A percentile compares a stretch with the other conserved stretches of the same genome.
Conservation (phyloP, 2,888 invertebrate species). For the Iphiclides podalirius region DNA sequence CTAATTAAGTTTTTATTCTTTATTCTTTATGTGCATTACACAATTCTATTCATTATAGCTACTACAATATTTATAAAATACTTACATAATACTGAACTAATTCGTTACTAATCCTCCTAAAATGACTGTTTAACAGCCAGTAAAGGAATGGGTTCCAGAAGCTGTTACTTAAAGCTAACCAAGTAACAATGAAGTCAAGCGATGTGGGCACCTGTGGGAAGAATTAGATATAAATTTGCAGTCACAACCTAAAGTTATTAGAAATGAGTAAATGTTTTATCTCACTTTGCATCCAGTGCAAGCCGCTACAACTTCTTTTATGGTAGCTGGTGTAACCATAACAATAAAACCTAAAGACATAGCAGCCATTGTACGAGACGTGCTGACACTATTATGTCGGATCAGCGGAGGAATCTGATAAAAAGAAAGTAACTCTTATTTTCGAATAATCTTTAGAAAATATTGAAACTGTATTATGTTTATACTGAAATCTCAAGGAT, state of each 20-base stretch:
- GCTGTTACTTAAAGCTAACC: conserved; percentile 92
- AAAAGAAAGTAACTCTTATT: background rate
- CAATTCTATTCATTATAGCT: too few relatives aligned
- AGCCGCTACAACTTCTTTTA: conserved; percentile 94
- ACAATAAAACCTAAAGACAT: conserved; percentile 95
- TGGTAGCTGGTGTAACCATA: conserved; percentile 94
- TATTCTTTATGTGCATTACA: too few relatives aligned
- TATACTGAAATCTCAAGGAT: too few relatives aligned
- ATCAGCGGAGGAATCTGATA: conserved; percentile 71
- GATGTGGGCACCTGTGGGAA: conserved; percentile 85
- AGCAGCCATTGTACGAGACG: conserved; percentile 93
- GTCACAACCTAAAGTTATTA: background rate
- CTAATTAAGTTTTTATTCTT: too few relatives aligned
- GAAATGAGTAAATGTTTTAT: background rate
- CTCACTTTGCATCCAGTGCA: conserved; percentile 90
- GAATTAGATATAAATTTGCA: conserved; percentile 1
- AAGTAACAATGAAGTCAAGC: conserved; percentile 91
- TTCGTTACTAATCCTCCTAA: conserved; percentile 88
- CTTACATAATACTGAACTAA: conserved; percentile 87
- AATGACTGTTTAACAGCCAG: conserved; percentile 92
- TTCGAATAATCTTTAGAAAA: too few relatives aligned
- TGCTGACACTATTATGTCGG: conserved; percentile 87
- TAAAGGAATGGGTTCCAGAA: conserved; percentile 95
- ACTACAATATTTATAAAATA: too few relatives aligned
- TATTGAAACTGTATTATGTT: too few relatives aligned